A percentile compares a stretch with the other conserved stretches of the same genome.
Evolutionary conservation across 2,797 vertebrate species (phyloP).

Genomic region (Channa striata): DNA sequence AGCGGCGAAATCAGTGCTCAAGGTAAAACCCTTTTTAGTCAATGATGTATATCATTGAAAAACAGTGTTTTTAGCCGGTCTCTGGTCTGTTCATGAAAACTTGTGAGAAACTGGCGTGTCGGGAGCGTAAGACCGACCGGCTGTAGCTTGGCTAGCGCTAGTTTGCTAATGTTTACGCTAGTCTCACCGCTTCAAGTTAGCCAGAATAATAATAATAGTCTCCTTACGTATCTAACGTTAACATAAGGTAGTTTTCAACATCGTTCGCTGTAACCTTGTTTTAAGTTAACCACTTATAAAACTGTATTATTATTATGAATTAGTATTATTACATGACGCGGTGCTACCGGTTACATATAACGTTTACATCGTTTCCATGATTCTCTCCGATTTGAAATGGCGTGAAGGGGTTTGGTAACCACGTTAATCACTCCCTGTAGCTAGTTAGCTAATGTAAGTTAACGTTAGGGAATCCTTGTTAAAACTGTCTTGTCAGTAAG

Average conservation of each 20-base stretch:
- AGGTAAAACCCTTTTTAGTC: constrained; percentile 26
- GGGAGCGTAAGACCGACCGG: not conserved
- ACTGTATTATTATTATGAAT: not conserved
- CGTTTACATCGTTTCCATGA: too few relatives aligned
- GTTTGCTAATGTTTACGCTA: constrained; percentile 32
- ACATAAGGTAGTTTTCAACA: not conserved
- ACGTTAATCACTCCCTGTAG: not conserved
- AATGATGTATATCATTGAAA: not conserved
- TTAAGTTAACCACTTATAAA: not conserved
- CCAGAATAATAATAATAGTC: too few relatives aligned
- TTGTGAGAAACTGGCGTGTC: not conserved
- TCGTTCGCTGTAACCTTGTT: not conserved
- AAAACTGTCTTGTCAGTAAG: too few relatives aligned
- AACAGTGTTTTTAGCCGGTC: not conserved
- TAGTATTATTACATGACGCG: not conserved
- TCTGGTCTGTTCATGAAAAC: not conserved
- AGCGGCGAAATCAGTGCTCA: constrained; percentile 55
- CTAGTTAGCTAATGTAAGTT: constrained; percentile 4
- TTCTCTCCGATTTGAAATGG: not conserved
- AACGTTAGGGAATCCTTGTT: not conserved
- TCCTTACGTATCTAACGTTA: not conserved
- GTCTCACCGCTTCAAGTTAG: not conserved
- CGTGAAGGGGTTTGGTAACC: not conserved
- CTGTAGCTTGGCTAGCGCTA: constrained; percentile 29
- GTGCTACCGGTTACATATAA: not conserved